Evolutionary conservation across 2,888 invertebrate species (phyloP).

Genomic region (Cotesia congregata): DNA sequence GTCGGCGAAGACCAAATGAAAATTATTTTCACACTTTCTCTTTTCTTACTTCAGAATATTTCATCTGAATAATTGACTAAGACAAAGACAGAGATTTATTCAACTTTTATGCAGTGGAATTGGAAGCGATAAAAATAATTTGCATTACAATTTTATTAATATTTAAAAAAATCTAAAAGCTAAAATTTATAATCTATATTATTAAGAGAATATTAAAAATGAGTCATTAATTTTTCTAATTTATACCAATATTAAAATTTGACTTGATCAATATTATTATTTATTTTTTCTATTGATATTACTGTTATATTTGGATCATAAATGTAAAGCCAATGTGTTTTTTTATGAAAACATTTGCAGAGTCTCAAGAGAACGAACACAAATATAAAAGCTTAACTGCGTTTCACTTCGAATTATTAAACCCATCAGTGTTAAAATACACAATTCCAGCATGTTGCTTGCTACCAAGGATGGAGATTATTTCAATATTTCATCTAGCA

Average conservation of each 20-base stretch:
- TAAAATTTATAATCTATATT: too few species aligned
- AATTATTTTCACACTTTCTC: neutral
- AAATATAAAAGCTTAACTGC: neutral
- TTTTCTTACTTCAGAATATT: neutral
- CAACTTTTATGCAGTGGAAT: neutral
- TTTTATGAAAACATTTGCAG: neutral
- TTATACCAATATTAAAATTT: too few species aligned
- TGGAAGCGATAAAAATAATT: too few species aligned
- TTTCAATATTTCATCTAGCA: conserved; percentile 57
- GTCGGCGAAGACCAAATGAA: neutral
- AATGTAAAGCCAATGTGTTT: neutral
- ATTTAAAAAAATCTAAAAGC: too few species aligned
- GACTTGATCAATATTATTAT: too few species aligned
- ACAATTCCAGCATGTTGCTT: neutral
- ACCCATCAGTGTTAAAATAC: neutral
- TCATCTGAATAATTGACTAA: too few species aligned
- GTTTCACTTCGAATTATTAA: neutral
- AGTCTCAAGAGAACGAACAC: neutral
- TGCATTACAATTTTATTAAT: too few species aligned
- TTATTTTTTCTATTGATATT: too few species aligned
- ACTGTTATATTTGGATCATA: neutral
- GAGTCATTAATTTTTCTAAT: too few species aligned
- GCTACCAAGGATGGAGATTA: conserved; percentile 31
- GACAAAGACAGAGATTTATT: neutral
- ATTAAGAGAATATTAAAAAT: too few species aligned